Base-by-base conservation (phyloP, 2,888 invertebrate species). In the Pheosia tremula region DNA sequence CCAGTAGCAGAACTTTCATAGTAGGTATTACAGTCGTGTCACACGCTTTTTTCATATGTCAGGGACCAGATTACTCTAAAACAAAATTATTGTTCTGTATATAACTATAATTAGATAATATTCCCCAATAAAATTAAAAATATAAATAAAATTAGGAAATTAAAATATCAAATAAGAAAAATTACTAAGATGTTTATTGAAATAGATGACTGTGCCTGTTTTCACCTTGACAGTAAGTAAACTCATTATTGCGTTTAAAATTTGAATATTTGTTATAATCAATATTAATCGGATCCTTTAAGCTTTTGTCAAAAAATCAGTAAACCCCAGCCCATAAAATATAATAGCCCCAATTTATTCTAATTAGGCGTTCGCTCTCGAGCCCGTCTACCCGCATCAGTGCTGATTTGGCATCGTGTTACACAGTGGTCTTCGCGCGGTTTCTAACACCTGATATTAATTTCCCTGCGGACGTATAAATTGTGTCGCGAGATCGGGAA, bases 381-480 rank as follows among this genome's bases (percentile, higher is more conserved):
- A 62, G 60, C 61, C 54, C 58, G 57, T 60, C 47, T 13, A 43
- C 37, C 50, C 11, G 59, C 50, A 56, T 57, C 60, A 62, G 69
- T 41, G 71, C 59, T 62, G 68, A 69, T 61, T 64, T 64, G 49
- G 38, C 11, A 50, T 57, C 56, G 41, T 60, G 59, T 61, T 69
- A 67, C 62, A 68, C 71, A 72, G 77, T 75, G 54, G 55, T 39
- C 39, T 56, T 65, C 72, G 64, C 72, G 63, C 67, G 67, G 64
- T 60, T 63, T 61, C 79, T 68, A 68, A 78, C 86, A 90, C 89
- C 89, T 90, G 88, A 88, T 89, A 88, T 87, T 92, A 92, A 93
- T 93, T 93, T 93, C 93, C 93, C 93, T 74, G 77, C 68, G 89
- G 93, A 77, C 79, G 74, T 81, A 92, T 93, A 93, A 91, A 93